phyloP scores from a whole-genome alignment of 2,113 vertebrate genomes.

The Rhinolophus ferrumequinum region DNA sequence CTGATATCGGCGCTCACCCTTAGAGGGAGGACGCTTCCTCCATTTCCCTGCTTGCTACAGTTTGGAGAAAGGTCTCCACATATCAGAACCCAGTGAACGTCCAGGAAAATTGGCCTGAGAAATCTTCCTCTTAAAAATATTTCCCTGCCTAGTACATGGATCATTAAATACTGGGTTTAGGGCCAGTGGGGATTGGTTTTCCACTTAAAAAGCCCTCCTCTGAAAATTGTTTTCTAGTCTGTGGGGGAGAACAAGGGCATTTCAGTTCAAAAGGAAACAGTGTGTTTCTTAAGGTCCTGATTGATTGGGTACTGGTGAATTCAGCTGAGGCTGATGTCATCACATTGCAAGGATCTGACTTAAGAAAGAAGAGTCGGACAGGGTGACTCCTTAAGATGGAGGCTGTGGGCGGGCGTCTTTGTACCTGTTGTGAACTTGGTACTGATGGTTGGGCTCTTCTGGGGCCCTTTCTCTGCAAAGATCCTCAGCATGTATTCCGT shows the following conservation, averaged over 20 bases:
- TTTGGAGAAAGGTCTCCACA: not conserved
- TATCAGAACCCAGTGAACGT: not conserved
- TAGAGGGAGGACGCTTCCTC: not conserved
- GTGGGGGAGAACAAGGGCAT: conserved; percentile 44
- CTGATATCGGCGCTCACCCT: too few relatives aligned
- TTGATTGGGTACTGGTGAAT: not conserved
- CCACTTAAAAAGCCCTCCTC: conserved; percentile 45
- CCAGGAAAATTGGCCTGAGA: conserved; percentile 54
- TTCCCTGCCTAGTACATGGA: conserved; percentile 39
- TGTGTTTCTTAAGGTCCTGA: conserved; percentile 13
- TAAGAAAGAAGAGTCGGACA: not conserved
- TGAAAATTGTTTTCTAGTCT: conserved; percentile 23
- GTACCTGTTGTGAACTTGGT: conserved; percentile 95
- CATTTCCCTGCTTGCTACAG: not conserved
- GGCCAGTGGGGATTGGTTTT: conserved; percentile 61
- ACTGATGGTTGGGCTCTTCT: conserved; percentile 90
- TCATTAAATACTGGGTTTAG: conserved; percentile 44
- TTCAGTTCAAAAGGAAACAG: conserved; percentile 61
- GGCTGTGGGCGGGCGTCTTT: not conserved
- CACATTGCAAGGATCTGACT: not conserved
- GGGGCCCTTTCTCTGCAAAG: conserved; percentile 90
- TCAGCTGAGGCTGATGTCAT: not conserved
- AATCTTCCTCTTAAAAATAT: conserved; percentile 40
- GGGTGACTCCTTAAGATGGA: not conserved
- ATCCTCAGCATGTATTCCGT: conserved; percentile 92